phyloP scores from a whole-genome alignment of 2,113 vertebrate species.

The Mustelus asterias region DNA sequence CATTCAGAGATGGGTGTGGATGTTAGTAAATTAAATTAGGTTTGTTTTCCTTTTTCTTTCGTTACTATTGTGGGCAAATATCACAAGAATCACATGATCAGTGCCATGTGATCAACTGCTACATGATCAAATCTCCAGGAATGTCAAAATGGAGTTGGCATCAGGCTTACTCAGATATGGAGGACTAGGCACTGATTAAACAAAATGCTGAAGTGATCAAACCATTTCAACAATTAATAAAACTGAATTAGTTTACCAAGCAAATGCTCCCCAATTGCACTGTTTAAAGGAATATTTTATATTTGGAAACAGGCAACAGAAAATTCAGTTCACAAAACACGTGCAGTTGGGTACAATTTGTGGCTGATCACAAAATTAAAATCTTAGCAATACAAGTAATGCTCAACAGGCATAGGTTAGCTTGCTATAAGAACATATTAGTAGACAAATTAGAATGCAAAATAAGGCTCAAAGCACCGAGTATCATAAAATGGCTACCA shows the following conservation, averaged over 20 bases:
- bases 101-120: neutral
- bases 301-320: neutral
- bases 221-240: neutral
- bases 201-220: neutral
- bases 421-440: neutral
- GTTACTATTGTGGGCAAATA: neutral
- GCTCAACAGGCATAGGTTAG: too few relatives aligned
- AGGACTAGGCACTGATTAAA: neutral
- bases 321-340: neutral
- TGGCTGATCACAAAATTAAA: too few relatives aligned
- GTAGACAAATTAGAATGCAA: neutral
- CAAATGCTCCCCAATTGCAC: too few relatives aligned
- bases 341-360: neutral
- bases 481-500: neutral
- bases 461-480: neutral
- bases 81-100: too few relatives aligned
- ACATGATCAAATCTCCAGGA: neutral
- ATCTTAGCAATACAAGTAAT: too few relatives aligned
- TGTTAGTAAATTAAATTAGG: neutral
- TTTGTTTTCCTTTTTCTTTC: neutral
- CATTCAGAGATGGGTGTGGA: neutral
- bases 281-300: neutral
- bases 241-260: neutral
- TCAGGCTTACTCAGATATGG: neutral
- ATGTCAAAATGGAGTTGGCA: neutral